Conservation (phyloP, 2,888 invertebrate species). For the Zhuqinia jingwanae region DNA sequence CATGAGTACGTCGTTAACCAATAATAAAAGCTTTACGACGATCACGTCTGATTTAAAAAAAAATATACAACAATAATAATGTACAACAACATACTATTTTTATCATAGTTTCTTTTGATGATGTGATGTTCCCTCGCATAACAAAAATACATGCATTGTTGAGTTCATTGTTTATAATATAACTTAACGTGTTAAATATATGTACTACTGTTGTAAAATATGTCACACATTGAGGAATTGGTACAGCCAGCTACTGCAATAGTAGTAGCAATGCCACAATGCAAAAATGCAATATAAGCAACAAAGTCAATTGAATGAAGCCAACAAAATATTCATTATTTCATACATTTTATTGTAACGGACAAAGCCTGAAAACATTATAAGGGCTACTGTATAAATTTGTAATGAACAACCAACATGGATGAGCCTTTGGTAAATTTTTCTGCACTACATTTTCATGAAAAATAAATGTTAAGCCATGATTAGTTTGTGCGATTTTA, state of each 20-base stretch:
- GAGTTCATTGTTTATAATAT: conserved; percentile 46
- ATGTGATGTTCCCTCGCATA: background rate
- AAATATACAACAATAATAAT: background rate
- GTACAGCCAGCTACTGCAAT: conserved; percentile 68
- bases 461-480: background rate
- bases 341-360: background rate
- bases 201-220: conserved; percentile 43
- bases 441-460: conserved; percentile 1
- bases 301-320: background rate
- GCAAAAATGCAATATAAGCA: background rate
- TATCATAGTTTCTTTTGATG: background rate
- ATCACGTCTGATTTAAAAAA: no score
- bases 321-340: background rate
- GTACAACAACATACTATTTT: background rate
- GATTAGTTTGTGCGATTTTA: background rate
- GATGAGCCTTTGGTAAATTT: background rate
- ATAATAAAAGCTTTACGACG: background rate
- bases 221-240: conserved; percentile 67
- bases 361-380: no score
- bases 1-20: background rate
- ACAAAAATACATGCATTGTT: conserved; percentile 22
- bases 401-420: background rate
- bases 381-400: no score
- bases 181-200: no score
- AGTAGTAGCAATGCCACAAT: no score